Percentiles rank a stretch among this genome's conserved stretches.
Conservation (phyloP, 2,113 vertebrate genomes). For the Mesocricetus auratus region DNA sequence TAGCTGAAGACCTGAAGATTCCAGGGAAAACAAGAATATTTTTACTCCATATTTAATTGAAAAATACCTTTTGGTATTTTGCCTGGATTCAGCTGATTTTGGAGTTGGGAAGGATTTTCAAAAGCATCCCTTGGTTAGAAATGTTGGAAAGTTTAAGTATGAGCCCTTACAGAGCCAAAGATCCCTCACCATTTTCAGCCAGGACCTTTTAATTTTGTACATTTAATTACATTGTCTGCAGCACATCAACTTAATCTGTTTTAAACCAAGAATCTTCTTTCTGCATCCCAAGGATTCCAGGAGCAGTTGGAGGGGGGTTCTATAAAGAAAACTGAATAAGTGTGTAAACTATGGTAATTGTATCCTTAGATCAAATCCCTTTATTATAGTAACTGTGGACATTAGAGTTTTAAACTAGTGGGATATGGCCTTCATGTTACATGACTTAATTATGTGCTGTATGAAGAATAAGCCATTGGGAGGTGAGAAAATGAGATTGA, state of each 20-base stretch:
- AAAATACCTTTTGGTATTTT: constrained; percentile 21
- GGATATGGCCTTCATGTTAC: not conserved
- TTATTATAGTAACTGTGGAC: constrained; percentile 1
- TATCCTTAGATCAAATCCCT: constrained; percentile 4
- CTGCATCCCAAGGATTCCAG: constrained; percentile 29
- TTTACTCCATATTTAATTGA: constrained; percentile 44
- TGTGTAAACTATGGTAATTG: not conserved
- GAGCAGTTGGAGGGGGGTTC: constrained; percentile 4
- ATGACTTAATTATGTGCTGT: constrained; percentile 26
- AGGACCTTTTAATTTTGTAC: not conserved
- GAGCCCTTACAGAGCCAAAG: not conserved
- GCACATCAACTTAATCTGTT: constrained; percentile 6
- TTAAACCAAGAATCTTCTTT: constrained; percentile 28
- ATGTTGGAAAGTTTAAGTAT: constrained; percentile 36
- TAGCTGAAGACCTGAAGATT: constrained; percentile 46
- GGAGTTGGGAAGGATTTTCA: constrained; percentile 53
- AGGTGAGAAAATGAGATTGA: not conserved
- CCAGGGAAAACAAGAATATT: not conserved
- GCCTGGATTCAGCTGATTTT: constrained; percentile 9
- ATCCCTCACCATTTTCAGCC: constrained; percentile 8
- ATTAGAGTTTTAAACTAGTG: constrained; percentile 3
- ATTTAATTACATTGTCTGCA: constrained; percentile 3
- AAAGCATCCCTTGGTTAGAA: not conserved
- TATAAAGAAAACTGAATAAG: constrained; percentile 27
- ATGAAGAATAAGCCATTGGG: not conserved